phyloP scores from a whole-genome alignment of 2,113 vertebrate species.

The Indri indri region DNA sequence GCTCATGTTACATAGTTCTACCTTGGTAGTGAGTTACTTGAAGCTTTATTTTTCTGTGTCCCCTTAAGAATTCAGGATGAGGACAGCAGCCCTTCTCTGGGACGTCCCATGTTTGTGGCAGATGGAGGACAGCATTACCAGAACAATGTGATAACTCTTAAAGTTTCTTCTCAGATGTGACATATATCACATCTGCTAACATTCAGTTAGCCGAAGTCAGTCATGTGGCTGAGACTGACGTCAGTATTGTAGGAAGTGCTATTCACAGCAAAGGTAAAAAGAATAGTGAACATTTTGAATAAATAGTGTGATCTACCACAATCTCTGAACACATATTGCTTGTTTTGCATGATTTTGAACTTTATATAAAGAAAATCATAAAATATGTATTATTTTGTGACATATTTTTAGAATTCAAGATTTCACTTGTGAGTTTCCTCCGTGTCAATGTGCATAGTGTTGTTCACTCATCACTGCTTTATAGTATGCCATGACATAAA shows the following conservation, averaged over 20 bases:
- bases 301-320: neutral
- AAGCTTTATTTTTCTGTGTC: neutral
- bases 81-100: neutral
- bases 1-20: neutral
- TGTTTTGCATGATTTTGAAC: neutral
- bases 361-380: constrained; percentile 15
- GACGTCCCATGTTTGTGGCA: neutral
- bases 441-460: neutral
- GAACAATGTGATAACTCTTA: neutral
- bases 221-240: neutral
- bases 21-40: neutral
- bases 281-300: neutral
- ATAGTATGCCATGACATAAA: neutral
- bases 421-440: neutral
- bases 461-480: neutral
- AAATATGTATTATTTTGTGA: neutral
- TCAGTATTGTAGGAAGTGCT: neutral
- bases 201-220: neutral
- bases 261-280: neutral
- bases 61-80: neutral
- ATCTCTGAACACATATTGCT: neutral
- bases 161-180: neutral
- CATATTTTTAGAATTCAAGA: neutral
- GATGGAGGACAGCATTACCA: neutral
- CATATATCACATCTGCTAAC: neutral